Conservation (phyloP, 92 coral and sea anemone species). For the Pocillopora grandis region DNA sequence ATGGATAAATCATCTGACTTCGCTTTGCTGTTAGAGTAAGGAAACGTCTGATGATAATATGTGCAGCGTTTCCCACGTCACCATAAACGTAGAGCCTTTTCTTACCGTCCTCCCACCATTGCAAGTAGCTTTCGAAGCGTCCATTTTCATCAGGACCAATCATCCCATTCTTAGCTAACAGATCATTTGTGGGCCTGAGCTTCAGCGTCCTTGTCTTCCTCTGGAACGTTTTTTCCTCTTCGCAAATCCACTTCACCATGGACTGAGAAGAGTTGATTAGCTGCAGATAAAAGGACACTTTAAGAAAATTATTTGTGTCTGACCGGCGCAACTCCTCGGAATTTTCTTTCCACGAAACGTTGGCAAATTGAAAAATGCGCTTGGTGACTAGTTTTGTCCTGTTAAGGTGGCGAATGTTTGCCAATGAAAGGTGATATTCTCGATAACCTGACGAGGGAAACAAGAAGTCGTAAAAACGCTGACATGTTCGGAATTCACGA, state of each 20-base stretch:
- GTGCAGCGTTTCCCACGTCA: slow-evolving; percentile 61
- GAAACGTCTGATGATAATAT: slow-evolving; percentile 62
- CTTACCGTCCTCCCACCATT: slow-evolving; percentile 76
- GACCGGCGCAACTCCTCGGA: slow-evolving; percentile 41
- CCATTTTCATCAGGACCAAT: slow-evolving; percentile 8
- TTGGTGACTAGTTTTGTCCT: slow-evolving; percentile 40
- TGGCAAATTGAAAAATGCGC: slow-evolving; percentile 57
- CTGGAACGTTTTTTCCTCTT: slow-evolving; percentile 61
- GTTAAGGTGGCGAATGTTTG: slow-evolving; percentile 20
- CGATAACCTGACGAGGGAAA: slow-evolving; percentile 50
- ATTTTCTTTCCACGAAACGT: slow-evolving; percentile 47
- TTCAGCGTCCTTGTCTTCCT: slow-evolving; percentile 12
- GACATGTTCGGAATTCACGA: slow-evolving; percentile 36
- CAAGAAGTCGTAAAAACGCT: slow-evolving; percentile 43
- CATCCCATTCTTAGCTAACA: slow-evolving; percentile 59
- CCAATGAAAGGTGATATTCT: slow-evolving; percentile 5
- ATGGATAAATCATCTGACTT: slow-evolving; percentile 53
- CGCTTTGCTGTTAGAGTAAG: slow-evolving; percentile 65
- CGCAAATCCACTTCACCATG: slow-evolving; percentile 51
- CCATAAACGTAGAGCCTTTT: slow-evolving; percentile 45
- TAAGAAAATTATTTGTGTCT: slow-evolving; percentile 62
- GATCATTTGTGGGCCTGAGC: background rate
- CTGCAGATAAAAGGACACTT: slow-evolving; percentile 67
- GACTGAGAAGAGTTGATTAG: slow-evolving; percentile 36
- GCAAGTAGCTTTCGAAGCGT: slow-evolving; percentile 60